These are phyloP conservation scores for Thalassaphorura encarpata DNA, from an alignment of 1,140 invertebrate genomes.

Conservation along the genomic window DNA sequence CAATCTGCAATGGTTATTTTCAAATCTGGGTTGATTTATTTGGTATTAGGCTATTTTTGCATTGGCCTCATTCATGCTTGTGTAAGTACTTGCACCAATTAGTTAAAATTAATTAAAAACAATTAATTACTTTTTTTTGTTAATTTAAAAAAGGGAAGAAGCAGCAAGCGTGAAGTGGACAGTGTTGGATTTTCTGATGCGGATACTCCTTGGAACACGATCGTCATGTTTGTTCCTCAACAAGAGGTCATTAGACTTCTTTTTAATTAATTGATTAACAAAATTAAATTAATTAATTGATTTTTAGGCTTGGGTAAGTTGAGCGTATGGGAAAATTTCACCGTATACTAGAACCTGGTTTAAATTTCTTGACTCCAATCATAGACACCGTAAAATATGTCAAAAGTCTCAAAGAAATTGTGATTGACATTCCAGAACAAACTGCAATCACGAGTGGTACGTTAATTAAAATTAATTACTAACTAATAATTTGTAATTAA, in stretches of 20 bases:
- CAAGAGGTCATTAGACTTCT: conserved; percentile 76
- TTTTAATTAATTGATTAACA: not conserved
- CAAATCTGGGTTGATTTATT: no score
- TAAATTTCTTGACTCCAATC: conserved; percentile 87
- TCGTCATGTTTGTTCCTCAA: conserved; percentile 96
- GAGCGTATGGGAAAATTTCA: conserved; percentile 98
- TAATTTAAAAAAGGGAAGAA: no score
- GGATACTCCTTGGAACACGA: conserved; percentile 83
- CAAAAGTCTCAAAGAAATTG: conserved; percentile 97
- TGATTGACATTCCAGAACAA: conserved; percentile 98
- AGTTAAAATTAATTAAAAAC: no score
- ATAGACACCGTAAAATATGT: conserved; percentile 94
- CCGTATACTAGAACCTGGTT: conserved; percentile 81
- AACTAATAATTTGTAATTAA: conserved; percentile 3
- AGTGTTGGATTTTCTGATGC: no score
- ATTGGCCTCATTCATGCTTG: no score
- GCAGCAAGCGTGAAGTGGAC: no score
- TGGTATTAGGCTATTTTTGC: no score
- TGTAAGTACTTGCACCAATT: no score
- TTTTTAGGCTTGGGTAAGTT: conserved; percentile 85
- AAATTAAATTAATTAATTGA: conserved; percentile 10
- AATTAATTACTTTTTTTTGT: no score
- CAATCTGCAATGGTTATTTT: no score
- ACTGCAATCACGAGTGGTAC: conserved; percentile 88
- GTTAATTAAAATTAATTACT: no score